These are phyloP conservation scores for Elachura formosa DNA, from an alignment of 2,113 vertebrate genomes.

Conservation along the genomic window DNA sequence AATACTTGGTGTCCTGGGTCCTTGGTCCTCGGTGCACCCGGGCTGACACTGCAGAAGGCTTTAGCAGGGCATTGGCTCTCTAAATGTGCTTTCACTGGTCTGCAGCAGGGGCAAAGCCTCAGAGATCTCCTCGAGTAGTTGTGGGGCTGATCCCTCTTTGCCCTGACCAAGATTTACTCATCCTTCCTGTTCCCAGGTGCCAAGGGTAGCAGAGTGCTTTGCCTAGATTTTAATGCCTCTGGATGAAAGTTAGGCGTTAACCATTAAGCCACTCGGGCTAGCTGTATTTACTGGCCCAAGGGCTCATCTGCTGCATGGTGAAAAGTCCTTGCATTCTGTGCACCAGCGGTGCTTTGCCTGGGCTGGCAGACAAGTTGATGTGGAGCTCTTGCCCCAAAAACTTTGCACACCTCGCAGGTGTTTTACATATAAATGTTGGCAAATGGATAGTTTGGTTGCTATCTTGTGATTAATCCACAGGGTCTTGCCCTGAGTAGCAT, in stretches of 20 bases:
- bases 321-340: background rate
- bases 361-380: background rate
- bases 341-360: background rate
- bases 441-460: background rate
- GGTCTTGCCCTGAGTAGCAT: background rate
- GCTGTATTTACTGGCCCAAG: rapidly evolving
- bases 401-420: background rate
- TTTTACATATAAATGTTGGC: background rate
- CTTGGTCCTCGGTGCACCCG: too few relatives aligned
- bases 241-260: background rate
- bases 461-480: background rate
- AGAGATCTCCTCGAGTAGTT: background rate
- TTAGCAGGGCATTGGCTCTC: background rate
- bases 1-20: background rate
- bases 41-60: background rate
- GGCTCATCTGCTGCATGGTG: background rate
- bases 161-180: background rate
- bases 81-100: rapidly evolving
- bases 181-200: background rate
- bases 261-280: background rate
- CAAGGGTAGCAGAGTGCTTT: background rate
- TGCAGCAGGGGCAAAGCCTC: background rate
- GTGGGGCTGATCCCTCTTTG: background rate
- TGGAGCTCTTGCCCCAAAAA: background rate
- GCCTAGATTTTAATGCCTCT: background rate